These are phyloP conservation scores for Eumacrocentrus americanus DNA, from an alignment of 2,888 invertebrate species.

Conservation along the genomic window DNA sequence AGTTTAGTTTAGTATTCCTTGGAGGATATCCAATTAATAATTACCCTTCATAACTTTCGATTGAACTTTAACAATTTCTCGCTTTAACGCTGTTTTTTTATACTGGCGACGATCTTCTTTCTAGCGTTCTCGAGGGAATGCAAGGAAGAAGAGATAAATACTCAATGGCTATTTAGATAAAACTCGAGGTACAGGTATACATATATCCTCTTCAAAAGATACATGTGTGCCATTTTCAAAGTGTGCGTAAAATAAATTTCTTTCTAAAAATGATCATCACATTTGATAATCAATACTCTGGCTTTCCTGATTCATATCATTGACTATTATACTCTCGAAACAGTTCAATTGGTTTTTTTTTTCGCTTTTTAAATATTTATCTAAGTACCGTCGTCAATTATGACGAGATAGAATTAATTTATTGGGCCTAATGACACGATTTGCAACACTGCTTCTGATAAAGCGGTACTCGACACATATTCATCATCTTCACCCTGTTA, in stretches of 20 bases:
- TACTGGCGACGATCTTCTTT: constrained; percentile 34
- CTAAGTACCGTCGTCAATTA: too few relatives aligned
- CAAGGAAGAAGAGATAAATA: constrained; percentile 15
- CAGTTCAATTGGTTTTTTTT: constrained; percentile 7
- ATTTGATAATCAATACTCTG: neutral
- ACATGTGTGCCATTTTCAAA: constrained; percentile 31
- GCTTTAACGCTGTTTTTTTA: constrained; percentile 37
- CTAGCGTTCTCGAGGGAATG: neutral
- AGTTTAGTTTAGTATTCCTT: constrained; percentile 36
- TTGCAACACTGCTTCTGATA: constrained; percentile 89
- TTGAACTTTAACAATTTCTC: constrained; percentile 48
- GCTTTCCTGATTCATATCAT: neutral
- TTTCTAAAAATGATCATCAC: constrained; percentile 5
- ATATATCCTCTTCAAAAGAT: neutral
- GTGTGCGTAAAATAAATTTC: constrained; percentile 27
- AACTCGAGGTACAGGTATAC: constrained; percentile 19
- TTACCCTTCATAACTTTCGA: constrained; percentile 25
- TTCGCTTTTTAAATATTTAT: constrained; percentile 2
- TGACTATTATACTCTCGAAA: neutral
- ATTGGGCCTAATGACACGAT: constrained; percentile 67
- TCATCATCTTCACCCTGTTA: constrained; percentile 85
- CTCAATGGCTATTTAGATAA: constrained; percentile 14
- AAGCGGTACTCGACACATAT: constrained; percentile 82
- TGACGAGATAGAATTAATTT: constrained; percentile 4
- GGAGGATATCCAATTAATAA: constrained; percentile 29